Percentiles rank a stretch among this genome's conserved stretches.
These are phyloP conservation scores for Rutpela maculata DNA, from an alignment of 2,888 invertebrate genomes.

Conservation along the genomic window DNA sequence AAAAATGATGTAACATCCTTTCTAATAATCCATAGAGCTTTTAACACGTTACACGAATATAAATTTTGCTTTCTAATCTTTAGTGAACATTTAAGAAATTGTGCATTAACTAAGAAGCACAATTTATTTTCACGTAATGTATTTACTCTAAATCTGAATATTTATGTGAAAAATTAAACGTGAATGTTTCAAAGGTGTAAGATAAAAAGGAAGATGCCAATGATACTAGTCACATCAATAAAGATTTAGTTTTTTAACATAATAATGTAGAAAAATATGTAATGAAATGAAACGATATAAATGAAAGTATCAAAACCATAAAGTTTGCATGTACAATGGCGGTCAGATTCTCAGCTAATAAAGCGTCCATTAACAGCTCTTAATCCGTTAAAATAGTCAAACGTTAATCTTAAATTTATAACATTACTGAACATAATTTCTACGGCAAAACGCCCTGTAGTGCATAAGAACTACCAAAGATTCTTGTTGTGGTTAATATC, in stretches of 20 bases:
- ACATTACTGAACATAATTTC: conserved; percentile 32
- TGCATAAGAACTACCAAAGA: conserved; percentile 44
- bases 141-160: not conserved
- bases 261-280: conserved; percentile 32
- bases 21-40: not conserved
- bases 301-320: conserved; percentile 37
- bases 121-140: not conserved
- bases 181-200: not conserved
- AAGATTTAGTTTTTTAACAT: conserved; percentile 17
- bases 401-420: conserved; percentile 49
- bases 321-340: conserved; percentile 44
- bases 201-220: not conserved
- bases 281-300: conserved; percentile 21
- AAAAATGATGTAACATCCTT: not conserved
- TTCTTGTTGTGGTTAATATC: conserved; percentile 63
- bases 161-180: conserved; percentile 3
- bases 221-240: conserved; percentile 21
- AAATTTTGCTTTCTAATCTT: conserved; percentile 2
- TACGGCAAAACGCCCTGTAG: conserved; percentile 44
- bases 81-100: not conserved
- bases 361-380: conserved; percentile 43
- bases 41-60: not conserved
- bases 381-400: conserved; percentile 51
- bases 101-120: not conserved
- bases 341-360: conserved; percentile 43